Percentiles rank a stretch among this genome's conserved stretches.
phyloP scores from a whole-genome alignment of 2,888 invertebrate genomes.

The Seira musarum region DNA sequence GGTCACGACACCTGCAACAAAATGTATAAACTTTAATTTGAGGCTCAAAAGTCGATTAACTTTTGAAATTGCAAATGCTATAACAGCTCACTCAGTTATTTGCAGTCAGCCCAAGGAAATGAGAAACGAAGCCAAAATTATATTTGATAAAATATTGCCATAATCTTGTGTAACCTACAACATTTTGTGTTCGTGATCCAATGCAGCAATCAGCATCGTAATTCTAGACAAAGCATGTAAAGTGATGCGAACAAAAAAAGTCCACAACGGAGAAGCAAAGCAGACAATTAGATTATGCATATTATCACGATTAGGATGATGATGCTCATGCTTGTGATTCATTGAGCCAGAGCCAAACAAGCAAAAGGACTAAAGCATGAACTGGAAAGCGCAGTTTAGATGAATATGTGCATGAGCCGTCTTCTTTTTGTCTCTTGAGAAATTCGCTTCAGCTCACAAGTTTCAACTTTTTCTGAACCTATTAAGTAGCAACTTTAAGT shows the following conservation, averaged over 20 bases:
- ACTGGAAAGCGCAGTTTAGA: neutral
- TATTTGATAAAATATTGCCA: constrained; percentile 26
- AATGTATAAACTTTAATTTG: no score
- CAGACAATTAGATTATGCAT: neutral
- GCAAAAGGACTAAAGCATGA: neutral
- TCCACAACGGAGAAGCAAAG: neutral
- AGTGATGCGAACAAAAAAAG: neutral
- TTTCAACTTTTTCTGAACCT: no score
- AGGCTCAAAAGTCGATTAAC: no score
- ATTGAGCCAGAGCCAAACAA: constrained; percentile 9
- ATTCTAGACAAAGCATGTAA: neutral
- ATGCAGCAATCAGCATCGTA: neutral
- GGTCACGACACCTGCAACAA: constrained; percentile 83
- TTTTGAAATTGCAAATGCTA: no score
- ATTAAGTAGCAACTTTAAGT: no score
- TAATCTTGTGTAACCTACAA: neutral
- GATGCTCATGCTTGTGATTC: constrained; percentile 3
- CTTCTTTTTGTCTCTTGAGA: no score
- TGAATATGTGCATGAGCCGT: no score
- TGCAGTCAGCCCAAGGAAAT: no score
- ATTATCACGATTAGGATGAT: neutral
- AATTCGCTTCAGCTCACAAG: no score
- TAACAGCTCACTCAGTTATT: no score
- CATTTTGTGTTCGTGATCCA: neutral
- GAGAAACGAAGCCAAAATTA: constrained; percentile 21